These are phyloP conservation scores for Sebastes iracundus DNA, from an alignment of 2,797 vertebrate genomes.

Conservation along the genomic window DNA sequence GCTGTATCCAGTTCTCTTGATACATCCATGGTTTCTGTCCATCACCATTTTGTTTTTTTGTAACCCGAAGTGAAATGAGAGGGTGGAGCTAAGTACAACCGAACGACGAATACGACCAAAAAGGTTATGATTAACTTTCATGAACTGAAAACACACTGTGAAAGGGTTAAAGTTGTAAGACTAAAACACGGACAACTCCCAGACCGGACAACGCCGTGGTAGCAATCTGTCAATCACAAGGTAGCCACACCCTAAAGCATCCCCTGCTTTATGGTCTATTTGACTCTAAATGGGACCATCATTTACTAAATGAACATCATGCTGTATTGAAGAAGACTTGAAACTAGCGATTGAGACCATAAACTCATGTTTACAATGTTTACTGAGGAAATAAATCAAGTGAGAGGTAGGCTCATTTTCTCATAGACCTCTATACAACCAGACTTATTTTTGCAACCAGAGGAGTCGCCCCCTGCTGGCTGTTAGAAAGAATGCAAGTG, in stretches of 20 bases:
- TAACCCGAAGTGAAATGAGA: background rate
- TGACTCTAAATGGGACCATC: background rate
- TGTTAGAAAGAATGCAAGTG: background rate
- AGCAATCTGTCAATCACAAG: too few relatives aligned
- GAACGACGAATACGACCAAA: background rate
- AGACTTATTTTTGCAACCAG: rapidly evolving
- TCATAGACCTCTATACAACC: background rate
- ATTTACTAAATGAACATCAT: background rate
- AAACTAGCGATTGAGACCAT: background rate
- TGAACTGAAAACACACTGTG: background rate
- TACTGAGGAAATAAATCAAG: background rate
- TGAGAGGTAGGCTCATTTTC: background rate
- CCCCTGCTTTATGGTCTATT: background rate
- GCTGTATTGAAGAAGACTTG: too few relatives aligned
- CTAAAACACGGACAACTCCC: too few relatives aligned
- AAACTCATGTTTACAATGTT: background rate
- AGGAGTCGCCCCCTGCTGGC: background rate
- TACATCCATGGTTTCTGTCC: too few relatives aligned
- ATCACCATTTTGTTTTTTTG: background rate
- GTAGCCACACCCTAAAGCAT: background rate
- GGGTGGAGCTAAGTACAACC: too few relatives aligned
- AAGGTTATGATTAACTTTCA: background rate
- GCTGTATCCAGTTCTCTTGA: too few relatives aligned
- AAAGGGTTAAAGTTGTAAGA: too few relatives aligned
- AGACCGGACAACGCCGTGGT: too few relatives aligned